Evolutionary conservation across 2,888 invertebrate genomes (phyloP), one percentile per base, ranked within the genome.

Genomic region (Lasioglossum malachurum): DNA sequence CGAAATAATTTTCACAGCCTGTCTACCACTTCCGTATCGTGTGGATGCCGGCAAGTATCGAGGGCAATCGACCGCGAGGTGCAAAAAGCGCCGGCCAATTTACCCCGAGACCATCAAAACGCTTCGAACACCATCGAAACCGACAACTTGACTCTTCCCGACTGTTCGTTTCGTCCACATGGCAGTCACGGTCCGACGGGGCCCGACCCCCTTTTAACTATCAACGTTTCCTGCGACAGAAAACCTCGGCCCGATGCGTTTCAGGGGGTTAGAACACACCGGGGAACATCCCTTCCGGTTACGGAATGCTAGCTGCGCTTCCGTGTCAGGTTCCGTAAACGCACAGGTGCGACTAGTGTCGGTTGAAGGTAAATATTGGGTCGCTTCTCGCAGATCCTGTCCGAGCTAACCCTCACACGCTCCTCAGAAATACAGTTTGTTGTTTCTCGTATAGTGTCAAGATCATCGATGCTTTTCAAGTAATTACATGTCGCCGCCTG

Each of bases 171-270:
- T 44, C 78, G 83, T 81, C 78, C 75, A 53, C 60, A 64, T 69
- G 75, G 87, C 88, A 85, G 92, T 93, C 89, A 91, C 90, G 91
- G 88, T 87, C 79, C 83, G 91, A 27, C 74, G 85, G 44, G 85
- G 87, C 27, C 88, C 83, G 89, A 80, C 92, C 90, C 88, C 87
- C 81, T 91, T 89, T 90, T 79, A 87, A 92, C 91, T 89, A 88
- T 81, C 76, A 88, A 88, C 91, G 85, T 89, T 92, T 90, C 89
- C 89, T 86, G 87, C 82, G 87, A 92, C 92, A 90, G 93, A 93
- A 93, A 93, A 89, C 92, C 89, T 90, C 91, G 89, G 91, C 86
- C 82, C 87, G 91, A 90, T 92, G 89, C 88, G 89, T 92, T 92
- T 89, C 90, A 74, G 89, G 88, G 91, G 91, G 92, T 91, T 92